Base-by-base conservation (phyloP, 2,888 invertebrate genomes). In the Embidobia sp. region DNA sequence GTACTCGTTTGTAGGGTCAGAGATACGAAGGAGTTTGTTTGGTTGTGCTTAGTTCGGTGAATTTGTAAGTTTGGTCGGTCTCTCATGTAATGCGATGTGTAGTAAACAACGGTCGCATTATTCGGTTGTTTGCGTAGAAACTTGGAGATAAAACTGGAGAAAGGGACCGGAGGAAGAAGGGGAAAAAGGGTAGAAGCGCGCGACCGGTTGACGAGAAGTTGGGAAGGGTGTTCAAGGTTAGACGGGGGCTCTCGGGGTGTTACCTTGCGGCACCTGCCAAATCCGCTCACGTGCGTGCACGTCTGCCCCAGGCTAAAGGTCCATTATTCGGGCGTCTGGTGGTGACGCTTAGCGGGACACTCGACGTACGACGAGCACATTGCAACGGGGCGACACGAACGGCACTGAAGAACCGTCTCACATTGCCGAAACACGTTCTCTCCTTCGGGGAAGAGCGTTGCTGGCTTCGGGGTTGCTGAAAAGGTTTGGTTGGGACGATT, bases 221-320 rank as follows among this genome's bases (percentile, higher is more conserved):
- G n/a, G n/a, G n/a, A 11, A 13, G 26, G 26, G 26, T 18, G 22
- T 55, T 66, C 55, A 66, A 66, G 66, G 66, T 55, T 55, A 55
- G 22, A 18, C 19, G 42, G 19, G 49, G 33, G 10, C 18, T 5
- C 1, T 33, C 13, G 42, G 16, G 42, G 22, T 22, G 33, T 66
- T 80, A 77, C 77, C 79, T 78, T 80, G 74, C 53, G 49, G 66
- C 79, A 80, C 77, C 79, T 77, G 79, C 73, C 78, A 63, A 70
- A 74, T 77, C 69, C 77, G 67, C 63, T 76, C 79, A 77, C 77
- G 73, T 79, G 79, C 66, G 57, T 49, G 67, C 67, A 53, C 66
- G 61, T n/a, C 53, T 18, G 59, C 13, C 13, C 11, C 16, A 26
- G 49, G 51, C 77, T 77, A 77, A 33, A 64, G 67, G 73, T 59